These are phyloP conservation scores for Itoplectis maculator DNA, from an alignment of 2,888 invertebrate species.

Conservation along the genomic window DNA sequence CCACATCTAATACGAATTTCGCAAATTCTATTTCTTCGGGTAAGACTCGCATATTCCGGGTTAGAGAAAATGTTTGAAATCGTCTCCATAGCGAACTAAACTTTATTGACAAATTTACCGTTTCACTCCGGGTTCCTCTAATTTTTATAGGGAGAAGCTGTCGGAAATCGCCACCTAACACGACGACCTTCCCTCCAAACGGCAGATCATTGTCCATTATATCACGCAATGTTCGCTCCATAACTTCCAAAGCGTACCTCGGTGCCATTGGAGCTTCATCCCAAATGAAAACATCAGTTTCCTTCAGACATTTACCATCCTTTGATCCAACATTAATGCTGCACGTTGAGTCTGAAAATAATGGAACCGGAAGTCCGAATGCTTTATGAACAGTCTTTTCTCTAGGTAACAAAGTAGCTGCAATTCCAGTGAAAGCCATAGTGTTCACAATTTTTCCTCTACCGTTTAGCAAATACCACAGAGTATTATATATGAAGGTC, in stretches of 20 bases:
- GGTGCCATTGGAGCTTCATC: slow-evolving; percentile 16
- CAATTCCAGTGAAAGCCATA: slow-evolving; percentile 66
- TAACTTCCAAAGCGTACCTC: slow-evolving; percentile 27
- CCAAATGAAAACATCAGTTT: slow-evolving; percentile 8
- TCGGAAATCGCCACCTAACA: slow-evolving; percentile 49
- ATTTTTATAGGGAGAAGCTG: slow-evolving; percentile 61
- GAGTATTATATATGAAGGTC: slow-evolving; percentile 68
- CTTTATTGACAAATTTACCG: slow-evolving; percentile 57
- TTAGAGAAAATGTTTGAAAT: slow-evolving; percentile 56
- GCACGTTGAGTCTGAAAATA: background rate
- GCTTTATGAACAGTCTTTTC: slow-evolving; percentile 78
- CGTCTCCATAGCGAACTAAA: slow-evolving; percentile 54
- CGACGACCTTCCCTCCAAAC: slow-evolving; percentile 46
- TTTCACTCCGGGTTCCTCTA: slow-evolving; percentile 47
- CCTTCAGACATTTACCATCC: background rate
- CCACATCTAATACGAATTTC: slow-evolving; percentile 61
- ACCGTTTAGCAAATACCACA: slow-evolving; percentile 66
- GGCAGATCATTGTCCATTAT: slow-evolving; percentile 15
- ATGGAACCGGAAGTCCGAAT: slow-evolving; percentile 69
- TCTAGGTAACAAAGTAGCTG: slow-evolving; percentile 75
- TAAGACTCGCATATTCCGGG: slow-evolving; percentile 59
- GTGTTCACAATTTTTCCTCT: slow-evolving; percentile 41
- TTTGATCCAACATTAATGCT: slow-evolving; percentile 2
- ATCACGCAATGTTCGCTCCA: slow-evolving; percentile 14
- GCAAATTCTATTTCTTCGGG: slow-evolving; percentile 64